phyloP scores from a whole-genome alignment of 2,888 invertebrate species.

The Lasioglossum leucozonium region DNA sequence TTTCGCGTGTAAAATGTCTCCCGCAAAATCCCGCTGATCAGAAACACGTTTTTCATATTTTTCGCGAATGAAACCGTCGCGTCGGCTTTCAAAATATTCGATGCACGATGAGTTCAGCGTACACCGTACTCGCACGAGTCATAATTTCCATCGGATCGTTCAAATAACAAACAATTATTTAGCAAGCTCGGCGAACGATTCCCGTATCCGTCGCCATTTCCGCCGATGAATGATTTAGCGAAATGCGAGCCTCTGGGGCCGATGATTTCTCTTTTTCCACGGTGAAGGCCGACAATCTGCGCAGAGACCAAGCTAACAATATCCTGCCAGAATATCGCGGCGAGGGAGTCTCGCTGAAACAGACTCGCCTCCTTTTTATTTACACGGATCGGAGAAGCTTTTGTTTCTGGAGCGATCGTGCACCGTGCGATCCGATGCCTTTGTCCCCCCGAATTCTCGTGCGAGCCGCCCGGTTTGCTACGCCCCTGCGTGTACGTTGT shows the following conservation, averaged over 20 bases:
- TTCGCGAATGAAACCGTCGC: not conserved
- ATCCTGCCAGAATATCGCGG: not conserved
- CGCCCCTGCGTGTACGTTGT: not conserved
- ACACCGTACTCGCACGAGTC: not conserved
- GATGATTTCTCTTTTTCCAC: not conserved
- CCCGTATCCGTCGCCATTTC: not conserved
- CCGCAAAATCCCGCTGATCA: not conserved
- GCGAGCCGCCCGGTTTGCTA: not conserved
- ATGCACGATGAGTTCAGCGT: not conserved
- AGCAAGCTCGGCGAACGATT: not conserved
- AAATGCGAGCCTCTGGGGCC: not conserved
- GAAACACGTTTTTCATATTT: not conserved
- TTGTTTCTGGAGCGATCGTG: not conserved
- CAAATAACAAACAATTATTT: not conserved
- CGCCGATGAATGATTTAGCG: not conserved
- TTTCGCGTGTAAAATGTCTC: not conserved
- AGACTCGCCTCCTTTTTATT: not conserved
- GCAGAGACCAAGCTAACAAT: not conserved
- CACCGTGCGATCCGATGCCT: not conserved
- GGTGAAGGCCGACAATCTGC: not conserved
- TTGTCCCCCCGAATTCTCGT: not conserved
- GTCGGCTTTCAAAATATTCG: not conserved
- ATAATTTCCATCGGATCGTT: not conserved
- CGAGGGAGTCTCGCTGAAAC: not conserved
- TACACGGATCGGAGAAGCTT: not conserved